Base-by-base conservation (phyloP, 92 coral and sea anemone genomes). In the Umimayanthus kanabou region DNA sequence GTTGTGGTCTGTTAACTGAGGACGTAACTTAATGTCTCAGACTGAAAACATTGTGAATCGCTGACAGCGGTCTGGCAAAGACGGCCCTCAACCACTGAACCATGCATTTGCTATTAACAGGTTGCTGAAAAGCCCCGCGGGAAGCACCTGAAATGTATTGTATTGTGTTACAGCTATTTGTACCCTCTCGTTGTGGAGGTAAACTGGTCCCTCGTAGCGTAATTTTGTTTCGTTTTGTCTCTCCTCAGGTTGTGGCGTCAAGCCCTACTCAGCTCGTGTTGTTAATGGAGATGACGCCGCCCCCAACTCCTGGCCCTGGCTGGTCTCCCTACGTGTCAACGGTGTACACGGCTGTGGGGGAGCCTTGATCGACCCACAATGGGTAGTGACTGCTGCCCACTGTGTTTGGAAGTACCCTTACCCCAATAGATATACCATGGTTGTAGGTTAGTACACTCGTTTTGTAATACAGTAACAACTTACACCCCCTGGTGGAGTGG, bases 241-340 rank as follows among this genome's bases (percentile, higher is more conserved):
- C 13, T 57, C 39, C 65, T 39, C 80, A 91, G 88, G 88, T 37
- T 94, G 97, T 85, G 97, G 97, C 5, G 88, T 70, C 73, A 94
- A 93, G 55, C 93, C 92, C 2, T 33, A 57, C 71, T 85, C 87
- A 77, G 81, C 93, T 5, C 97, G 97, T 26, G 92, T 94, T 15
- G 93, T 94, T 14, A 93, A 93, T 28, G 97, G 97, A 14, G 71
- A 90, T n/a, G 89, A 94, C 16, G 97, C 97, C 30, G 70, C 82
- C 26, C 92, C 97, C 0, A 83, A 94, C 73, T 82, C 97, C 29
- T 94, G 97, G 97, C 97, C 95, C 58, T 94, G 97, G 97, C 94
- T 86, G 53, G 88, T 91, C 25, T 92, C 97, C 53, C 90, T 94
- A 22, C 97, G 97, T 10, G 73, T 49, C 1, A 86, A 88, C 6